phyloP scores from a whole-genome alignment of 2,888 invertebrate species.

The Apamea crenata region DNA sequence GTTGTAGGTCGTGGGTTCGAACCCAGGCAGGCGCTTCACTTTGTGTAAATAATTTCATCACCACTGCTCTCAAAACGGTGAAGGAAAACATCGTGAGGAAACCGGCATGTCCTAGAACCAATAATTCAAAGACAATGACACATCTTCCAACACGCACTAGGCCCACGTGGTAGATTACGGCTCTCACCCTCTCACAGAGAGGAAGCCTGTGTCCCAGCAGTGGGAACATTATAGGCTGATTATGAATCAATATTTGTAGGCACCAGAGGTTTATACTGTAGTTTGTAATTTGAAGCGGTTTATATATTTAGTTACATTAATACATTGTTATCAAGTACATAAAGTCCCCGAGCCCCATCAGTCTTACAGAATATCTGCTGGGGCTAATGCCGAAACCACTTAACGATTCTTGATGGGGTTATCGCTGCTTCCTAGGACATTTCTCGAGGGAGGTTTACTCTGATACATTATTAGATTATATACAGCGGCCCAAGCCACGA shows the following conservation, averaged over 20 bases:
- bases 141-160: no score
- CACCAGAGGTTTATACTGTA: neutral
- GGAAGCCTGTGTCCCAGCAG: no score
- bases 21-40: no score
- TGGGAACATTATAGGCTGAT: no score
- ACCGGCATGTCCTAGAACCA: no score
- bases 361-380: constrained; percentile 38
- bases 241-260: neutral
- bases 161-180: no score
- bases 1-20: no score
- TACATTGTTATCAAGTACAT: constrained; percentile 40
- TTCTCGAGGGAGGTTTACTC: constrained; percentile 54
- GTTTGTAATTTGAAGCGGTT: neutral
- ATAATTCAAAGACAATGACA: no score
- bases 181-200: no score
- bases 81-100: no score
- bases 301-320: constrained; percentile 5
- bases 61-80: no score
- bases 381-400: constrained; percentile 62
- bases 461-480: constrained; percentile 50
- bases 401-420: constrained; percentile 66
- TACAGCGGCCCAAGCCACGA: constrained; percentile 1
- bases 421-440: constrained; percentile 58
- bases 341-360: constrained; percentile 34
- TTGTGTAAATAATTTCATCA: no score